Evolutionary conservation across 2,888 invertebrate genomes (phyloP), one percentile per base, ranked within the genome.

Genomic region (Drosophila tripunctata): DNA sequence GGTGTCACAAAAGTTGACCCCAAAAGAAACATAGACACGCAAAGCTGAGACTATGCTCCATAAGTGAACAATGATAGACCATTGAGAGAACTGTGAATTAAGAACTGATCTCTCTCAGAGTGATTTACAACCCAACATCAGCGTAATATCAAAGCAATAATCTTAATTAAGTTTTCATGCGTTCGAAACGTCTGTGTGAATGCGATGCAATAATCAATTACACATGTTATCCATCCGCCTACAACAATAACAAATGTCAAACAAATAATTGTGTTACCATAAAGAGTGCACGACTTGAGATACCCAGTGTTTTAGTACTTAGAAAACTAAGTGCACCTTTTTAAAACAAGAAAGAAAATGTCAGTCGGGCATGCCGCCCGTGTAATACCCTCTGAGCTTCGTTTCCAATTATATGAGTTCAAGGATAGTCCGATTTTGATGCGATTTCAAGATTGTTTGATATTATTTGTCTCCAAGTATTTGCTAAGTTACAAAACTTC

Each of bases 121-220:
- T 54, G 50, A 68, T 58, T 45, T 45, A 31, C 33, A 50, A n/a
- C n/a, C n/a, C n/a, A 30, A 17, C 27, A 38, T 48, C 55, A 44
- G 35, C 14, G 24, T 43, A 64, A 68, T 78, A 81, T 82, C 82
- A 68, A 74, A 66, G 74, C 77, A 82, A 83, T 82, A 65, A 83
- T 83, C 78, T 84, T 84, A 85, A 84, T 84, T 85, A 63, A 74
- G 67, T 79, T 79, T 77, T 73, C 73, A 74, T 73, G 73, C 62
- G 52, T 40, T 56, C 45, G 19, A 50, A 43, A 30, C 8, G 58
- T 41, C 24, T 24, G 43, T 27, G 24, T 27, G 43, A 6, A 54
- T 7, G 24, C 7, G 27, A 10, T 27, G 27, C 2, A 10, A 5
- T 79, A 68, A 84, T 82, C 82, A 84, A 83, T 84, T 82, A 76